Conservation (phyloP, 2,888 invertebrate species). For the Brenthis daphne region DNA sequence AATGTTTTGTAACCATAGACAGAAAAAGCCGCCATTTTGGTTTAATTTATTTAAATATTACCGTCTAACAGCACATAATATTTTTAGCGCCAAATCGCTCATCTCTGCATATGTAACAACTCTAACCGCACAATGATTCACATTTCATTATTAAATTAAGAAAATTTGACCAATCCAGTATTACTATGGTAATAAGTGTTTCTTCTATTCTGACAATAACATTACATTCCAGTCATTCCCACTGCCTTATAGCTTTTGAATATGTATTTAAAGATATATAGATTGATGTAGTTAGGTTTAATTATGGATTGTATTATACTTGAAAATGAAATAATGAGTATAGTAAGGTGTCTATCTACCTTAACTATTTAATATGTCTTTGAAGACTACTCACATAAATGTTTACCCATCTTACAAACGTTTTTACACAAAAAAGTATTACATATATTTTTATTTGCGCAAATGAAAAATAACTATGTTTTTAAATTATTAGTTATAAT, state of each 20-base stretch:
- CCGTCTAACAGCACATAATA: too few relatives aligned
- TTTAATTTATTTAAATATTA: too few relatives aligned
- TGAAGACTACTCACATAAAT: too few relatives aligned
- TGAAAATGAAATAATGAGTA: neutral
- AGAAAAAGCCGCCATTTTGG: too few relatives aligned
- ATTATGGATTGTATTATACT: constrained; percentile 19
- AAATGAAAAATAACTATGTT: neutral
- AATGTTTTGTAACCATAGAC: too few relatives aligned
- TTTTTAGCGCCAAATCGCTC: too few relatives aligned
- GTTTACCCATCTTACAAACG: too few relatives aligned
- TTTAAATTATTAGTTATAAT: neutral
- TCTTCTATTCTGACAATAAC: constrained; percentile 35
- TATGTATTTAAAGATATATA: neutral
- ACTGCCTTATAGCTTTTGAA: constrained; percentile 23
- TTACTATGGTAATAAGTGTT: constrained; percentile 28
- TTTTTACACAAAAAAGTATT: too few relatives aligned
- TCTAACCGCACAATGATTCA: neutral
- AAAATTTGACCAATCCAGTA: constrained; percentile 29
- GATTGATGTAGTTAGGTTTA: neutral
- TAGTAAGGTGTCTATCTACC: too few relatives aligned
- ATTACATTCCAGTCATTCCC: constrained; percentile 27
- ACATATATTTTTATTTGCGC: too few relatives aligned
- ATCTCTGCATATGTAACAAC: too few relatives aligned
- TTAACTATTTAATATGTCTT: too few relatives aligned
- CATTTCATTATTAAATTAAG: neutral